phyloP scores from a whole-genome alignment of 2,888 invertebrate species.

The Vanessa cardui region DNA sequence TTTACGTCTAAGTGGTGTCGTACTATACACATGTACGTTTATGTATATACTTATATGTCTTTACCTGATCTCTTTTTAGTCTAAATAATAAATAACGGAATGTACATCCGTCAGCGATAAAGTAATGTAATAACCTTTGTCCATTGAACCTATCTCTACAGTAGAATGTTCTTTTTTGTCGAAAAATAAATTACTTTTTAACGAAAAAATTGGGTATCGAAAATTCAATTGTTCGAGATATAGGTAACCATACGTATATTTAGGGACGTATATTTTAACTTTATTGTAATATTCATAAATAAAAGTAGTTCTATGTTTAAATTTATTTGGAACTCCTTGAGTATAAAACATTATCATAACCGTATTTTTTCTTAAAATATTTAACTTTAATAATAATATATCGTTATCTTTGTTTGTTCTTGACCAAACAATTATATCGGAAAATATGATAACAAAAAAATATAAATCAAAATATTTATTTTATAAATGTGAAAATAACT shows the following conservation, averaged over 20 bases:
- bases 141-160: conserved; percentile 6
- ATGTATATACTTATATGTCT: too few species aligned
- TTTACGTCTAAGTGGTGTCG: too few species aligned
- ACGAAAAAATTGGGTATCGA: conserved; percentile 1
- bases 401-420: too few species aligned
- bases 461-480: too few species aligned
- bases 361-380: background rate
- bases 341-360: conserved; percentile 11
- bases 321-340: conserved; percentile 21
- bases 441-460: too few species aligned
- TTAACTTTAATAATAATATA: too few species aligned
- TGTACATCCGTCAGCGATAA: conserved; percentile 20
- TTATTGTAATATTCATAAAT: too few species aligned
- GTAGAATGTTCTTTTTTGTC: conserved; percentile 15
- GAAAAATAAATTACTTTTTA: conserved; percentile 5
- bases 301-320: background rate
- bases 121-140: conserved; percentile 23
- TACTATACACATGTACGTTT: background rate
- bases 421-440: too few species aligned
- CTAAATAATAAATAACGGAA: conserved; percentile 8
- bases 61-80: background rate
- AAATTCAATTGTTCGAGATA: background rate
- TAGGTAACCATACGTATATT: background rate
- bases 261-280: background rate
- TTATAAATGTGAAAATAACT: too few species aligned